These are phyloP conservation scores for Mus spicilegus DNA, from an alignment of 2,113 vertebrate species.

Conservation along the genomic window DNA sequence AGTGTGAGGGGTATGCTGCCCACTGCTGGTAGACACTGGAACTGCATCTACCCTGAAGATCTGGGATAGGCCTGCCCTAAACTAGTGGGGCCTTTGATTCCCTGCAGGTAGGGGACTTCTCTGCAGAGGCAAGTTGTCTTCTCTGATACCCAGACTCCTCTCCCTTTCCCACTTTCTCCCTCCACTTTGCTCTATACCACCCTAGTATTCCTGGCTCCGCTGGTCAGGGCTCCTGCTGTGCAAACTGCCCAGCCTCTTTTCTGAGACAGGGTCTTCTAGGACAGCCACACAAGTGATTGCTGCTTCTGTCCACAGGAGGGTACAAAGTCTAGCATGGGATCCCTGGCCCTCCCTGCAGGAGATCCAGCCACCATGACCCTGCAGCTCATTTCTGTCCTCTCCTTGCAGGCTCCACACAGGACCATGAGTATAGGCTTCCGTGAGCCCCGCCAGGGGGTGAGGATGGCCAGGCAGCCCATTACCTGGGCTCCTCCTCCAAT, in stretches of 20 bases:
- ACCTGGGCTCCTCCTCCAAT: not conserved
- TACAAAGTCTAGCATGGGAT: not conserved
- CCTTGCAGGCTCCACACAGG: slow-evolving; percentile 76
- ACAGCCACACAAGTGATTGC: not conserved
- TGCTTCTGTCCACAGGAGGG: too few species aligned
- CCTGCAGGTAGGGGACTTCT: not conserved
- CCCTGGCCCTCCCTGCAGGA: not conserved
- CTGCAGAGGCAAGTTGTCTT: not conserved
- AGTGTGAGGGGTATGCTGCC: not conserved
- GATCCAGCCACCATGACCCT: not conserved
- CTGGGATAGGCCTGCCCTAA: not conserved
- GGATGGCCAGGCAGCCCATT: slow-evolving; percentile 52
- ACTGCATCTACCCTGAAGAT: not conserved
- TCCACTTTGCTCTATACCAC: not conserved
- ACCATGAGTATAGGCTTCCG: slow-evolving; percentile 69
- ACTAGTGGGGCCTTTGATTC: not conserved
- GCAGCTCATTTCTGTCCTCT: not conserved
- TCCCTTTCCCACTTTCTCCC: not conserved
- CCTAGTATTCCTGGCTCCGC: not conserved
- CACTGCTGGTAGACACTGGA: not conserved
- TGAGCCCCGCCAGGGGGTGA: not conserved
- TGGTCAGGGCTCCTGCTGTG: not conserved
- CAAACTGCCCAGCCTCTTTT: not conserved
- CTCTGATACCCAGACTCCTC: not conserved
- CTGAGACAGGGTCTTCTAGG: not conserved